Percentiles rank a stretch among this genome's conserved stretches.
Conservation (phyloP, 2,888 invertebrate species). For the Agelastica alni region DNA sequence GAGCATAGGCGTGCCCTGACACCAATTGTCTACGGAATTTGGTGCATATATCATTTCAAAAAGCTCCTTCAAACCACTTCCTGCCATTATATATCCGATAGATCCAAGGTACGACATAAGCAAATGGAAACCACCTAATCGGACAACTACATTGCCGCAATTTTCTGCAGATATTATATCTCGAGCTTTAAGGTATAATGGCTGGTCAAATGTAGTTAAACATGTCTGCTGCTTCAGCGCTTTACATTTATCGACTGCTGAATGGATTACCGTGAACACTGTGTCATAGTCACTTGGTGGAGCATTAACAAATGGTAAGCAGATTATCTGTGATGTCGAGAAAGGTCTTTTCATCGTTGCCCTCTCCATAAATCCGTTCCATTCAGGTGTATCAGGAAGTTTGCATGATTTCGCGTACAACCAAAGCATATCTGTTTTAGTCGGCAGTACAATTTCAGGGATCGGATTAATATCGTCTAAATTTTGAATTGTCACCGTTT, state of each 20-base stretch:
- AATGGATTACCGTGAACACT: background rate
- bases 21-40: constrained; percentile 8
- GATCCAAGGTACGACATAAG: constrained; percentile 5
- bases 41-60: constrained; percentile 3
- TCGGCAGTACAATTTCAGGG: background rate
- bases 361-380: background rate
- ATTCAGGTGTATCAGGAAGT: background rate
- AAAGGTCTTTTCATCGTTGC: background rate
- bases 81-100: no score
- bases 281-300: background rate
- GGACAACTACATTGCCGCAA: no score
- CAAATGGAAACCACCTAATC: constrained; percentile 17
- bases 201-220: background rate
- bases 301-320: background rate
- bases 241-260: background rate
- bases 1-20: constrained; percentile 32
- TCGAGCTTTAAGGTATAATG: background rate
- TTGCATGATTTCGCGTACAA: background rate
- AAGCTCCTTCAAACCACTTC: no score
- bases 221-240: background rate
- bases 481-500: background rate
- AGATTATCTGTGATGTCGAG: background rate
- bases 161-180: background rate
- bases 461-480: no score
- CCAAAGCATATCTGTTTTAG: background rate